phyloP scores from a whole-genome alignment of 23 tunicate genomes.

The Trididemnum nubilum region DNA sequence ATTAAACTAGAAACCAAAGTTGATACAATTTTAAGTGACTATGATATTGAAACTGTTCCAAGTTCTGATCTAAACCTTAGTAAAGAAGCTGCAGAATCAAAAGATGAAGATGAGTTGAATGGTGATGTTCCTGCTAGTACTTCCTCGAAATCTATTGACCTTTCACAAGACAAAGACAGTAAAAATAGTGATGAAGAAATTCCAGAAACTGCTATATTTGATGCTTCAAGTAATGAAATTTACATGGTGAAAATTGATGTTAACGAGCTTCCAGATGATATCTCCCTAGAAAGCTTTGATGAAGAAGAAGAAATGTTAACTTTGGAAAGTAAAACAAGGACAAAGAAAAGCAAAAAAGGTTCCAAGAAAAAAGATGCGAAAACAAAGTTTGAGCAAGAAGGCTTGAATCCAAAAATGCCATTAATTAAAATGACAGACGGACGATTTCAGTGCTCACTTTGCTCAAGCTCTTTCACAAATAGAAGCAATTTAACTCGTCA shows the following conservation, averaged over 20 bases:
- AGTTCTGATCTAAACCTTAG: not conserved
- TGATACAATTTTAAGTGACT: not conserved
- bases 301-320: not conserved
- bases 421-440: slow-evolving; percentile 4
- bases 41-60: not conserved
- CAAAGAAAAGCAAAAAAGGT: not conserved
- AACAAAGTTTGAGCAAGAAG: not conserved
- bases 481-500: slow-evolving; percentile 29
- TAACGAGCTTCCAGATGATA: slow-evolving; percentile 23
- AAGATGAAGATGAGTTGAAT: not conserved
- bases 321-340: not conserved
- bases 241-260: slow-evolving; percentile 19
- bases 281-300: not conserved
- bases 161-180: not conserved
- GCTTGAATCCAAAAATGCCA: too few species aligned
- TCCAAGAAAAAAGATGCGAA: not conserved
- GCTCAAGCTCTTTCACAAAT: slow-evolving; percentile 10
- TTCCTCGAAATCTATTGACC: not conserved
- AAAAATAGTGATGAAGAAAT: not conserved
- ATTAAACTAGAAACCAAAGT: slow-evolving; percentile 8
- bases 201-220: not conserved
- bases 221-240: too few species aligned
- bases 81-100: not conserved
- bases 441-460: slow-evolving; percentile 20
- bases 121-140: not conserved